Evolutionary conservation across 2,888 invertebrate species (phyloP).

Genomic region (Stenotaenia linearis): DNA sequence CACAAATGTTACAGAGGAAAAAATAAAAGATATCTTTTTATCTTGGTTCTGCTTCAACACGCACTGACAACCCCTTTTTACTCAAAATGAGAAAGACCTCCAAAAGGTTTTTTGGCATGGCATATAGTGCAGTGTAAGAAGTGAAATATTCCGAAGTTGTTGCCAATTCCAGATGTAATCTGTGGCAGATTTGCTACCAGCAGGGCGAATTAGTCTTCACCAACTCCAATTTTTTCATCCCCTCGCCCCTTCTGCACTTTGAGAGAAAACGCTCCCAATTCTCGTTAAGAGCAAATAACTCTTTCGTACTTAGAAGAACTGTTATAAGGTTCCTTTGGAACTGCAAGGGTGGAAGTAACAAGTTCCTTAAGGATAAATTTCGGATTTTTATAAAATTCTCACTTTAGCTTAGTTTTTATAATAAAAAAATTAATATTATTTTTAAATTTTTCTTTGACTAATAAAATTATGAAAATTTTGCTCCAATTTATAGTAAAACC

Average conservation of each 20-base stretch:
- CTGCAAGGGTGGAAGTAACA: background rate
- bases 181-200: conserved; percentile 19
- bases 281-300: conserved; percentile 15
- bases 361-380: background rate
- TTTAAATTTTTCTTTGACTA: too few relatives aligned
- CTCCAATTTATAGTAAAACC: too few relatives aligned
- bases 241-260: background rate
- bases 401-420: too few relatives aligned
- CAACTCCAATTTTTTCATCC: background rate
- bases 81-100: conserved; percentile 1
- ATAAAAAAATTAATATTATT: too few relatives aligned
- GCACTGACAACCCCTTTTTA: background rate
- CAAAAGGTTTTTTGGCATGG: background rate
- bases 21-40: background rate
- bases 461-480: too few relatives aligned
- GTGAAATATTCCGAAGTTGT: conserved; percentile 19
- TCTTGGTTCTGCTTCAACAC: background rate
- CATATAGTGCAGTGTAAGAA: background rate
- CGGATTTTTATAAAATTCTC: too few relatives aligned
- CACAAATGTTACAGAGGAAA: background rate
- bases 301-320: background rate
- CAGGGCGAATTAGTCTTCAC: conserved; percentile 5
- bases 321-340: background rate
- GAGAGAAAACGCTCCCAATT: background rate
- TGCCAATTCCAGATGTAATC: conserved; percentile 19